Percentiles rank a stretch among this genome's conserved stretches.
phyloP scores from a whole-genome alignment of 2,113 vertebrate species.

The Sinosuthora webbiana region DNA sequence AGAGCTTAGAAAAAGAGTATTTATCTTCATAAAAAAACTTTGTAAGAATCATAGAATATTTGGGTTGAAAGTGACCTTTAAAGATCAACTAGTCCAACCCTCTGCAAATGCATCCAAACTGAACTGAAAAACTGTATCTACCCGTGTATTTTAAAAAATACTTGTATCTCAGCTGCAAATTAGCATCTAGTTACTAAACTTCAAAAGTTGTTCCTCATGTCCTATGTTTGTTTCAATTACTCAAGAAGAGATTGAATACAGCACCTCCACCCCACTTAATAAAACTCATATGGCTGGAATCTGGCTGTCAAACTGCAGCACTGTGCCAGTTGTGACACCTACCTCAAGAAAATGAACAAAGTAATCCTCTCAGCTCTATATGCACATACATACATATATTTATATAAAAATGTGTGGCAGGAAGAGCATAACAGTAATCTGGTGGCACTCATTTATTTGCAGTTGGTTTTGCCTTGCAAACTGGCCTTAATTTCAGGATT shows the following conservation, averaged over 20 bases:
- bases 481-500: not conserved
- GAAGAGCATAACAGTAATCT: not conserved
- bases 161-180: not conserved
- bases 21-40: not conserved
- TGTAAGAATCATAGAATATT: not conserved
- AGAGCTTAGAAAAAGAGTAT: not conserved
- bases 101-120: not conserved
- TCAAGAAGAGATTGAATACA: not conserved
- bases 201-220: not conserved
- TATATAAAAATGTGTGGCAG: not conserved
- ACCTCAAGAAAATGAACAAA: not conserved
- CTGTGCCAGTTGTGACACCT: not conserved
- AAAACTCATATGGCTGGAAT: not conserved
- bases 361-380: not conserved
- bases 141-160: not conserved
- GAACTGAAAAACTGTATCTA: not conserved
- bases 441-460: not conserved
- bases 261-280: not conserved
- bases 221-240: not conserved
- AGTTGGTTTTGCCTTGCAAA: not conserved
- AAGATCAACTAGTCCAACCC: not conserved
- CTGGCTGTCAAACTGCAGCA: not conserved
- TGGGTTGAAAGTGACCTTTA: not conserved
- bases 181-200: not conserved
- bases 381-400: rapidly evolving